Conservation (phyloP, 1,140 invertebrate species). For the Bactericera cockerelli region DNA sequence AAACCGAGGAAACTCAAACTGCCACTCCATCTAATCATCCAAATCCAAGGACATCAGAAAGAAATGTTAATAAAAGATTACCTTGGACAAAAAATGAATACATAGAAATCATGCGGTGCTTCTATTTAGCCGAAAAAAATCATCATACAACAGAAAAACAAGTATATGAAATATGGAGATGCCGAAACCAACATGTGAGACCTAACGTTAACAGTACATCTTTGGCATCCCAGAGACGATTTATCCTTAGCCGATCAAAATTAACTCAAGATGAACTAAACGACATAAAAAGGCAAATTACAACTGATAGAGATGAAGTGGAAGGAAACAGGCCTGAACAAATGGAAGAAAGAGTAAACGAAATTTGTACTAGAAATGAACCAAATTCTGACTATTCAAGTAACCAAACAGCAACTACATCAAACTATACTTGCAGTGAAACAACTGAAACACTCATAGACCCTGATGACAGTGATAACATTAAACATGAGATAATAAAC, state of each 20-base stretch:
- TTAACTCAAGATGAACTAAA: neutral
- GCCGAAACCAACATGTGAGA: neutral
- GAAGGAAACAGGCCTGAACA: neutral
- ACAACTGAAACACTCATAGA: no score
- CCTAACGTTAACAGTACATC: neutral
- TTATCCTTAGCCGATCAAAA: neutral
- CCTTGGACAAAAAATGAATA: neutral
- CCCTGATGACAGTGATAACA: no score
- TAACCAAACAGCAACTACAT: no score
- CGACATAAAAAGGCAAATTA: neutral
- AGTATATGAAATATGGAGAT: slow-evolving; percentile 5
- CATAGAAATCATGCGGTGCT: neutral
- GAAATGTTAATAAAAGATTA: neutral
- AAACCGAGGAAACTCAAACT: no score
- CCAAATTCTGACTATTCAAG: no score
- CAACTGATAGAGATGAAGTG: neutral
- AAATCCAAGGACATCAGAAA: no score
- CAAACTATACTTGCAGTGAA: no score
- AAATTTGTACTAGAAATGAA: neutral
- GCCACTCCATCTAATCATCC: no score
- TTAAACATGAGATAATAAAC: no score
- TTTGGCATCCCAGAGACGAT: neutral
- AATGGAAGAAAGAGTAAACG: neutral
- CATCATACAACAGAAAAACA: neutral
- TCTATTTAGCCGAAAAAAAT: neutral